Percentiles rank a stretch among this genome's conserved stretches.
phyloP scores from a whole-genome alignment of 2,888 invertebrate genomes.

The Ganaspis brasiliensis region DNA sequence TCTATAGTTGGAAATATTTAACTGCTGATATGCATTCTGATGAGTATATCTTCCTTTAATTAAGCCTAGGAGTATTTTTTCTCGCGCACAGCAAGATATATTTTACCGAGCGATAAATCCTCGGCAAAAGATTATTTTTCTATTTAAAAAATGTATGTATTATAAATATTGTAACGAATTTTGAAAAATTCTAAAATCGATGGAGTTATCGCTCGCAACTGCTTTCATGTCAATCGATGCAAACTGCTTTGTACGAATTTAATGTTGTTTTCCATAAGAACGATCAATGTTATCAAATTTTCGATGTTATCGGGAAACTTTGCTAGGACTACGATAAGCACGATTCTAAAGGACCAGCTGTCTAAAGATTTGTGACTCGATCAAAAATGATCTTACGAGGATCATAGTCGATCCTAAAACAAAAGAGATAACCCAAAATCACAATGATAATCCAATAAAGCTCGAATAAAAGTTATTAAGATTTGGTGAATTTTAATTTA shows the following conservation, averaged over 20 bases:
- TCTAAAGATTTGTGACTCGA: background rate
- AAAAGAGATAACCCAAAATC: background rate
- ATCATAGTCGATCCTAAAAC: background rate
- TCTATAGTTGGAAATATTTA: conserved; percentile 19
- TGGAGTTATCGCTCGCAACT: conserved; percentile 37
- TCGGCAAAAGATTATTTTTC: conserved; percentile 28
- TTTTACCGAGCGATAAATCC: conserved; percentile 33
- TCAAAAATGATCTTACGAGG: background rate
- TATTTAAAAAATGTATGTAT: conserved; percentile 16
- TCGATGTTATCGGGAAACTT: conserved; percentile 20
- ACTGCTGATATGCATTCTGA: conserved; percentile 24
- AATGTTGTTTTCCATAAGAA: background rate
- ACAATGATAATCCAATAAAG: background rate
- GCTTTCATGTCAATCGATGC: conserved; percentile 5
- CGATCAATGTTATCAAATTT: conserved; percentile 26
- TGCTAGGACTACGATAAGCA: background rate
- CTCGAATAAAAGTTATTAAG: background rate
- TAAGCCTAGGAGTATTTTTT: conserved; percentile 17
- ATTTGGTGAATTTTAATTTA: background rate
- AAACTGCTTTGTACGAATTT: conserved; percentile 27
- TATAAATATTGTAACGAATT: conserved; percentile 15
- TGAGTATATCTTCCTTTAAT: conserved; percentile 35
- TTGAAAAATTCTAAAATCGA: background rate
- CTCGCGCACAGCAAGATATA: conserved; percentile 36
- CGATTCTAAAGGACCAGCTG: background rate